A percentile compares a stretch with the other conserved stretches of the same genome.
Conservation (phyloP, 2,113 vertebrate species). For the Scatophagus argus region DNA sequence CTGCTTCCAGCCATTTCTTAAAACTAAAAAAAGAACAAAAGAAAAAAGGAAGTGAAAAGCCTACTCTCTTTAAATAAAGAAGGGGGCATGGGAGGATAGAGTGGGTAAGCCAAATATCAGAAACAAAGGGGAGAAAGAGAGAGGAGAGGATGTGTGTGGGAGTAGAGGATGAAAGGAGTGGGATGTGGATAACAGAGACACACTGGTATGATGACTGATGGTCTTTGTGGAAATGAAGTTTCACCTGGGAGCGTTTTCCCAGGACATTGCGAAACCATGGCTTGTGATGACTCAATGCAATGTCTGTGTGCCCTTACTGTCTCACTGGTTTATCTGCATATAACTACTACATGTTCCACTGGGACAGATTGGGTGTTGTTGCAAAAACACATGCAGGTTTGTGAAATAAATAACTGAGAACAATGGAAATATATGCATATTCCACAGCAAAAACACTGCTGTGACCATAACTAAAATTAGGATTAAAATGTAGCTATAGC, state of each 20-base stretch:
- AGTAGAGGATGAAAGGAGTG: slow-evolving; percentile 44
- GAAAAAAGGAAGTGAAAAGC: slow-evolving; percentile 31
- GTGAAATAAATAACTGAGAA: not conserved
- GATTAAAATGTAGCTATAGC: not conserved
- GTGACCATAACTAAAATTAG: too few relatives aligned
- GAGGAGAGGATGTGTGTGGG: slow-evolving; percentile 59
- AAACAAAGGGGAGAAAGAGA: slow-evolving; percentile 37
- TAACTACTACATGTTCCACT: not conserved
- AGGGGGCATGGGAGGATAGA: slow-evolving; percentile 30
- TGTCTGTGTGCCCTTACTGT: not conserved
- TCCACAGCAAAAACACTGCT: too few relatives aligned
- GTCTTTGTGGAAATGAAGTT: slow-evolving; percentile 14
- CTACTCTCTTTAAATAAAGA: slow-evolving; percentile 30
- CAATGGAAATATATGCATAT: not conserved
- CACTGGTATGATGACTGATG: slow-evolving; percentile 43
- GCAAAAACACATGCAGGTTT: not conserved
- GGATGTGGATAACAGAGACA: slow-evolving; percentile 22
- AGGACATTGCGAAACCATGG: not conserved
- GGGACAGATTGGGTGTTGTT: not conserved
- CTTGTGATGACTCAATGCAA: slow-evolving; percentile 30
- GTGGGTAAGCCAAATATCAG: slow-evolving; percentile 40
- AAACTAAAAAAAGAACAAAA: slow-evolving; percentile 32
- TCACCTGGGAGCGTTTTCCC: slow-evolving; percentile 36
- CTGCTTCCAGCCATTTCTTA: slow-evolving; percentile 10
- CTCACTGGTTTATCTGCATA: not conserved